These are phyloP conservation scores for Pygocentrus nattereri DNA, from an alignment of 2,797 vertebrate species.

Conservation along the genomic window DNA sequence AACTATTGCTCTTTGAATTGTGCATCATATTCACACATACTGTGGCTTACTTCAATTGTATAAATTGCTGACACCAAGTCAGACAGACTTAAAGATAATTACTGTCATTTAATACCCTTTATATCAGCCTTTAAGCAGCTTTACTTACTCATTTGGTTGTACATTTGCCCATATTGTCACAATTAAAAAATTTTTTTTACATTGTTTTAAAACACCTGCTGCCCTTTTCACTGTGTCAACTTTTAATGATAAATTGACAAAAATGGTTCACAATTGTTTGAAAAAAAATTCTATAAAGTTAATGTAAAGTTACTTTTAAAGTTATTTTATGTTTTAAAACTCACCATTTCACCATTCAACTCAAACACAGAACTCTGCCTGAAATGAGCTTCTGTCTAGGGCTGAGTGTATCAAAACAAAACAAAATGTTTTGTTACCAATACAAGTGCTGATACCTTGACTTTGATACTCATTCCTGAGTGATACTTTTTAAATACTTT, in stretches of 20 bases:
- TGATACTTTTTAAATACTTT: no score
- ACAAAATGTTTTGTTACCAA: not conserved
- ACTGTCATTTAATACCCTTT: not conserved
- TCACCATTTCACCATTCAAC: no score
- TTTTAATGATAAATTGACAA: no score
- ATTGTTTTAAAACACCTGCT: no score
- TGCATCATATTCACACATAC: not conserved
- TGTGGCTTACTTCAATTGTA: not conserved
- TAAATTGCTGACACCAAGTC: not conserved
- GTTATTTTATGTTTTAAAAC: not conserved
- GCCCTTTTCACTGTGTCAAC: no score
- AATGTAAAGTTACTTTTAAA: no score
- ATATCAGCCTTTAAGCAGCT: conserved; percentile 9
- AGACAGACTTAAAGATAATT: not conserved
- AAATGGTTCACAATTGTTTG: no score
- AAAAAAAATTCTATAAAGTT: no score
- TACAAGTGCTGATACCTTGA: not conserved
- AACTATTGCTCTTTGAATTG: conserved; percentile 8
- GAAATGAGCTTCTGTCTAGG: not conserved
- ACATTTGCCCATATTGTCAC: no score
- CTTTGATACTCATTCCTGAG: not conserved
- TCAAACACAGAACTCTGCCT: not conserved
- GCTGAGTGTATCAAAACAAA: no score
- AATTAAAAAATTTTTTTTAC: no score
- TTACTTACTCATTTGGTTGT: no score